A percentile compares a stretch with the other conserved stretches of the same genome.
Evolutionary conservation across 2,797 vertebrate genomes (phyloP).

Genomic region (Lerista edwardsae): DNA sequence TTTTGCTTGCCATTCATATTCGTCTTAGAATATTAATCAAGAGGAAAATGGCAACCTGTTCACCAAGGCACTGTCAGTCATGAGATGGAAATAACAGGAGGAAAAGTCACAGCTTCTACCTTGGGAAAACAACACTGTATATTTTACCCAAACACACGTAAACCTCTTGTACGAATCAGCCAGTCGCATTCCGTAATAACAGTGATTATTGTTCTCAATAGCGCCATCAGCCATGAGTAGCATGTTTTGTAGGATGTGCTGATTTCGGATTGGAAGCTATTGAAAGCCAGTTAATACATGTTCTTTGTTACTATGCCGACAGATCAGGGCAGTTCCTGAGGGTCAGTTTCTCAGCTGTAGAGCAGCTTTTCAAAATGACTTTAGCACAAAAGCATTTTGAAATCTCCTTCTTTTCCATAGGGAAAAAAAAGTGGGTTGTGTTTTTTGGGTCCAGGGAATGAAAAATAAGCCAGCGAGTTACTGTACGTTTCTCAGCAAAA

Average conservation of each 20-base stretch:
- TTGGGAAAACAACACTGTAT: constrained; percentile 20
- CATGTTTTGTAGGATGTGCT: background rate
- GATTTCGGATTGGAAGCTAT: constrained; percentile 41
- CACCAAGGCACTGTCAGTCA: background rate
- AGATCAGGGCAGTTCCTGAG: constrained; percentile 10
- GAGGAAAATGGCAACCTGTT: background rate
- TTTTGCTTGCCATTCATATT: background rate
- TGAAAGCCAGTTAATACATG: constrained; percentile 48
- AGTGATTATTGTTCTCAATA: background rate
- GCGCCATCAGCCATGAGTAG: background rate
- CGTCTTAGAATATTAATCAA: constrained; percentile 16
- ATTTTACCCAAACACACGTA: constrained; percentile 33
- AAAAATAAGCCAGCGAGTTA: background rate
- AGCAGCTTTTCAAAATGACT: constrained; percentile 23
- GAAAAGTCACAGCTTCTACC: constrained; percentile 6
- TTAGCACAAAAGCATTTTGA: constrained; percentile 35
- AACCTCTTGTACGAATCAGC: background rate
- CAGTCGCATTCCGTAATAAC: background rate
- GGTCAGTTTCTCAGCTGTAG: constrained; percentile 22
- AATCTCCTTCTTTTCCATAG: constrained; percentile 7
- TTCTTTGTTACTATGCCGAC: constrained; percentile 39
- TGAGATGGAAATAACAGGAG: constrained; percentile 6
- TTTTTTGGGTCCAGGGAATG: background rate
- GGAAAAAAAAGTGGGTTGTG: background rate
- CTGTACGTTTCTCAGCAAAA: background rate